Evolutionary conservation across 2,113 vertebrate genomes (phyloP).

Genomic region (Chaenocephalus aceratus): DNA sequence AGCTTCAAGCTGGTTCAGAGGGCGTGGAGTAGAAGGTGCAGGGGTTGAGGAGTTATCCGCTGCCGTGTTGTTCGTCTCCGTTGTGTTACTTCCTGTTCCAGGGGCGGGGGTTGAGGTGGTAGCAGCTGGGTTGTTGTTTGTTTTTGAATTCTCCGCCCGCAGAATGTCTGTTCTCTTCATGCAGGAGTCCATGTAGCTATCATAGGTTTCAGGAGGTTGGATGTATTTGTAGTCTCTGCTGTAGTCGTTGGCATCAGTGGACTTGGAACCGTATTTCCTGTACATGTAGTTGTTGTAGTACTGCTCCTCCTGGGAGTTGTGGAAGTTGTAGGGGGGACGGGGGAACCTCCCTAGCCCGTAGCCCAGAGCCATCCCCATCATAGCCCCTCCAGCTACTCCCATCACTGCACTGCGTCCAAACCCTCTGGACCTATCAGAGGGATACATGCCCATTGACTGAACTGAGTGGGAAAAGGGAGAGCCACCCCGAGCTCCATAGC

Average conservation of each 20-base stretch:
- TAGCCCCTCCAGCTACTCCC: constrained; percentile 74
- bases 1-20: constrained; percentile 1
- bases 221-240: constrained; percentile 70
- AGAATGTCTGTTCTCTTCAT: constrained; percentile 69
- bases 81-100: neutral
- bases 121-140: neutral
- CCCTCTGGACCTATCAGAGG: constrained; percentile 73
- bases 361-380: constrained; percentile 81
- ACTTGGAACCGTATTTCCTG: constrained; percentile 63
- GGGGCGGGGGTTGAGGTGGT: neutral
- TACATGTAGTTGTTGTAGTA: constrained; percentile 85
- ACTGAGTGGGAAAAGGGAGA: constrained; percentile 78
- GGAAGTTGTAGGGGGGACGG: constrained; percentile 73
- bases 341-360: constrained; percentile 80
- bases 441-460: constrained; percentile 61
- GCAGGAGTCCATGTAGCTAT: constrained; percentile 68
- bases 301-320: constrained; percentile 71
- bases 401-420: constrained; percentile 75
- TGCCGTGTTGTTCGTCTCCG: constrained; percentile 21
- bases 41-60: neutral
- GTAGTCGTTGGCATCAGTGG: constrained; percentile 70
- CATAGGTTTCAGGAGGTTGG: constrained; percentile 35
- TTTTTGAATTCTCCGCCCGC: constrained; percentile 6
- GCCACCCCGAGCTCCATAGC: constrained; percentile 55
- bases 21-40: neutral